Percentiles rank a stretch among this genome's conserved stretches.
phyloP scores from a whole-genome alignment of 2,113 vertebrate species.

The Procavia capensis region DNA sequence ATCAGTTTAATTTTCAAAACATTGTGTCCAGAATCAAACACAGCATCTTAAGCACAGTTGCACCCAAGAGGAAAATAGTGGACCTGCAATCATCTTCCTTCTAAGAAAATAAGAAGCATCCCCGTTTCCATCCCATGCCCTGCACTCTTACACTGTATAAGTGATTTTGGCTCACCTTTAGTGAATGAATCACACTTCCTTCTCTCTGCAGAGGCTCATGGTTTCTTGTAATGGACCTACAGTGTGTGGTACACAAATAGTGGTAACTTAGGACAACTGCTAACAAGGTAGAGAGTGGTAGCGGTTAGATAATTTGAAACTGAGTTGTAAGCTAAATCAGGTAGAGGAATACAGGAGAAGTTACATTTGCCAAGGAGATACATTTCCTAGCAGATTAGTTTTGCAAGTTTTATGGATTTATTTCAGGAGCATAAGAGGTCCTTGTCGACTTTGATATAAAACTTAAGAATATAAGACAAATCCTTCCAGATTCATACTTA shows the following conservation, averaged over 20 bases:
- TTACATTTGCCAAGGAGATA: neutral
- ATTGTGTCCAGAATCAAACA: neutral
- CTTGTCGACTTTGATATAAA: slow-evolving; percentile 54
- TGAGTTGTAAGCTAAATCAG: neutral
- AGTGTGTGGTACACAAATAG: neutral
- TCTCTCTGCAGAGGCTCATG: neutral
- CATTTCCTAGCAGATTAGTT: neutral
- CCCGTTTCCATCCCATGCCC: rapidly evolving
- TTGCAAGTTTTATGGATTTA: slow-evolving; percentile 45
- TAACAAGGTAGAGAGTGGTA: neutral
- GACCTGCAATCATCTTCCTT: neutral
- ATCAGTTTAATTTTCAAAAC: slow-evolving; percentile 3
- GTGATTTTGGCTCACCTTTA: neutral
- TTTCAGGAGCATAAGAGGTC: neutral
- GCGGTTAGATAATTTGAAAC: neutral
- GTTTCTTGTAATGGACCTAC: neutral
- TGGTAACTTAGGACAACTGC: neutral
- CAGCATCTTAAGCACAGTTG: neutral
- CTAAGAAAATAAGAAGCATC: neutral
- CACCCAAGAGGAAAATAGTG: neutral
- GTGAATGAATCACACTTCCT: neutral
- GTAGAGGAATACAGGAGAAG: neutral
- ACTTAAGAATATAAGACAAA: slow-evolving; percentile 30
- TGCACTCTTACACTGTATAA: neutral
- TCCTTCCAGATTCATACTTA: slow-evolving; percentile 14